phyloP scores from a whole-genome alignment of 2,888 invertebrate species.

The Caenorhabditis plicata region DNA sequence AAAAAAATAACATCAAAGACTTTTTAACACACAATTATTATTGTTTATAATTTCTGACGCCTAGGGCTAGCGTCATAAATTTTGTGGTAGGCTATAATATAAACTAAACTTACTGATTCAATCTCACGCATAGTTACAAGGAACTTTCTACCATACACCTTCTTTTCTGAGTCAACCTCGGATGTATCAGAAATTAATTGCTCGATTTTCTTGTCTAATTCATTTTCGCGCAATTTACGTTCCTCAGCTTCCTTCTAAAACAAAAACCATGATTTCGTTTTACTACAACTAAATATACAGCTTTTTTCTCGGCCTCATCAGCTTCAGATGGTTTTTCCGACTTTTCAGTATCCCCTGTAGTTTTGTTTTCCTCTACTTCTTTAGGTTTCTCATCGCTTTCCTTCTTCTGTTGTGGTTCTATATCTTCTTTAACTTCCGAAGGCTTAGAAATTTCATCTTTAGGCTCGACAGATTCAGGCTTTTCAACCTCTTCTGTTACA shows the following conservation, averaged over 20 bases:
- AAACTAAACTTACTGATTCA: too few relatives aligned
- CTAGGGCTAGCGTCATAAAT: too few relatives aligned
- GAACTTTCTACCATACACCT: conserved; percentile 35
- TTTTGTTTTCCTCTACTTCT: conserved; percentile 1
- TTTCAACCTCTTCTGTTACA: too few relatives aligned
- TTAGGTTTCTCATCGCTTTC: conserved; percentile 17
- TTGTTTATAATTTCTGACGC: too few relatives aligned
- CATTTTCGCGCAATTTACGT: conserved; percentile 9
- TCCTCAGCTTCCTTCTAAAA: conserved; percentile 33
- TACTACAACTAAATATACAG: too few relatives aligned
- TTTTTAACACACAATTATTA: too few relatives aligned
- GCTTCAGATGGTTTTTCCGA: background rate
- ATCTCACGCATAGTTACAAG: conserved; percentile 40
- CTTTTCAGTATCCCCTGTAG: background rate
- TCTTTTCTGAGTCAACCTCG: conserved; percentile 14
- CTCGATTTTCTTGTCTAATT: conserved; percentile 10
- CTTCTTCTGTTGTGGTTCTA: conserved; percentile 2
- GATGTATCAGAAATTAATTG: background rate
- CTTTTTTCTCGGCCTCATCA: conserved; percentile 14
- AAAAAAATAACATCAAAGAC: too few relatives aligned
- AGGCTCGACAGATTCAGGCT: too few relatives aligned
- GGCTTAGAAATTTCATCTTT: background rate
- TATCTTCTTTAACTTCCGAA: background rate
- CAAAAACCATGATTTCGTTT: too few relatives aligned
- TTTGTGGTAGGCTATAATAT: too few relatives aligned